These are phyloP conservation scores for Andrena minutula DNA, from an alignment of 2,888 invertebrate species.

Conservation along the genomic window DNA sequence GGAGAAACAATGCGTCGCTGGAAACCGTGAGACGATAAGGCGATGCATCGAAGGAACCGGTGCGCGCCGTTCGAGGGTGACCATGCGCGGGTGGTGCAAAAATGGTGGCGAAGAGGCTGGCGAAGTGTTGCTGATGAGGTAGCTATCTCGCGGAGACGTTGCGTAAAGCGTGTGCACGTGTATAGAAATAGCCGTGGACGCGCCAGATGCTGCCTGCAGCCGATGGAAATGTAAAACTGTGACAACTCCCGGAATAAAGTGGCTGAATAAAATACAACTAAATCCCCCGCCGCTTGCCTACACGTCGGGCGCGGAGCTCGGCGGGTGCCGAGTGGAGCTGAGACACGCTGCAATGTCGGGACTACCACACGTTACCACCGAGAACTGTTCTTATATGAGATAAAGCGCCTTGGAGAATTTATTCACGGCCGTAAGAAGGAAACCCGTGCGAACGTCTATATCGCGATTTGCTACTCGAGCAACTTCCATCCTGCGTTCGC, in stretches of 20 bases:
- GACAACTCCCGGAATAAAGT: slow-evolving; percentile 83
- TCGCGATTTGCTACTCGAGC: slow-evolving; percentile 11
- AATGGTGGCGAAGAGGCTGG: neutral
- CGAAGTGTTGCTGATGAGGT: slow-evolving; percentile 60
- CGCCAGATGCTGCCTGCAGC: slow-evolving; percentile 79
- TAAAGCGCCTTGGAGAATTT: slow-evolving; percentile 58
- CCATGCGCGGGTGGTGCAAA: slow-evolving; percentile 4
- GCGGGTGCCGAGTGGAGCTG: slow-evolving; percentile 30
- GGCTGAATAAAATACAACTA: slow-evolving; percentile 84
- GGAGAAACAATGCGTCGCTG: neutral
- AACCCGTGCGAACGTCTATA: slow-evolving; percentile 18
- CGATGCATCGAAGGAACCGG: slow-evolving; percentile 15
- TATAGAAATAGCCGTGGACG: slow-evolving; percentile 77
- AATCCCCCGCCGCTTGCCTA: slow-evolving; percentile 75
- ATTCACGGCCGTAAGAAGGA: slow-evolving; percentile 30
- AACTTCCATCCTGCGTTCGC: neutral
- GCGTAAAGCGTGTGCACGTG: slow-evolving; percentile 49
- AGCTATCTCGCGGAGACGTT: slow-evolving; percentile 50
- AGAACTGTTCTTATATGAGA: slow-evolving; percentile 38
- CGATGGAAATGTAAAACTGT: slow-evolving; percentile 83
- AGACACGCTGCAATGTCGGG: slow-evolving; percentile 40
- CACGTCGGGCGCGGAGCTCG: slow-evolving; percentile 47
- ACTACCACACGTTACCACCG: slow-evolving; percentile 55
- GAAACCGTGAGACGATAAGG: slow-evolving; percentile 31
- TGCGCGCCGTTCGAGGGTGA: slow-evolving; percentile 38